Conservation (phyloP, 35 echinoderm and acorn worm genomes). For the Anneissia japonica region DNA sequence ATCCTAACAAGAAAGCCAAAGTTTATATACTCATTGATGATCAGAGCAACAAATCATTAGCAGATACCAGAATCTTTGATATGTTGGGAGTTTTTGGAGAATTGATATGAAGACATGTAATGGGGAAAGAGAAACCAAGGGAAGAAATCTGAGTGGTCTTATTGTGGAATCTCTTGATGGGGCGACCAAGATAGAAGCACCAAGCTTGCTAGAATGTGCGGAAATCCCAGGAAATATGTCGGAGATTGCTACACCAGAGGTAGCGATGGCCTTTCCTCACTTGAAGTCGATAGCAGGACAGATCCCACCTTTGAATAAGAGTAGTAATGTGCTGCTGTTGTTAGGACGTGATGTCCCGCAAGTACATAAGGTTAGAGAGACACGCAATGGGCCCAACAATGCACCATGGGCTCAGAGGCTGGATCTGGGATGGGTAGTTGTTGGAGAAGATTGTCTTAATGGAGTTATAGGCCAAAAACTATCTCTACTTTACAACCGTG, state of each 20-base stretch:
- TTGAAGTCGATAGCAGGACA: constrained; percentile 22
- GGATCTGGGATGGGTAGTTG: constrained; percentile 28
- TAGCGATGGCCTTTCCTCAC: constrained; percentile 30
- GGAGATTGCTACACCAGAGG: constrained; percentile 50
- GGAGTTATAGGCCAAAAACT: not conserved
- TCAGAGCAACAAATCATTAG: constrained; percentile 46
- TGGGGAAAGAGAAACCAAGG: not conserved
- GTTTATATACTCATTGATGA: constrained; percentile 59
- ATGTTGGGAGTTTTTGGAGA: not conserved
- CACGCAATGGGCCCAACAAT: constrained; percentile 5
- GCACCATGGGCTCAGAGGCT: constrained; percentile 31
- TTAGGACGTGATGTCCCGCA: constrained; percentile 25
- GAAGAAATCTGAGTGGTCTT: constrained; percentile 12
- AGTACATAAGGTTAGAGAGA: constrained; percentile 19
- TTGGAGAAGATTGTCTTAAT: constrained; percentile 35
- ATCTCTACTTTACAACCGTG: not conserved
- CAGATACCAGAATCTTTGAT: constrained; percentile 12
- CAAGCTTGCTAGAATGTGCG: constrained; percentile 31
- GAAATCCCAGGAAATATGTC: constrained; percentile 31
- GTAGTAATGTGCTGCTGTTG: not conserved
- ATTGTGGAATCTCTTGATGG: constrained; percentile 6
- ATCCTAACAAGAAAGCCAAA: not conserved
- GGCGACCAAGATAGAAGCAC: constrained; percentile 6
- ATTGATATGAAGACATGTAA: constrained; percentile 30
- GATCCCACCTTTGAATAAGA: not conserved